Evolutionary conservation across 2,797 vertebrate species (phyloP).

Genomic region (Melanogrammus aeglefinus): DNA sequence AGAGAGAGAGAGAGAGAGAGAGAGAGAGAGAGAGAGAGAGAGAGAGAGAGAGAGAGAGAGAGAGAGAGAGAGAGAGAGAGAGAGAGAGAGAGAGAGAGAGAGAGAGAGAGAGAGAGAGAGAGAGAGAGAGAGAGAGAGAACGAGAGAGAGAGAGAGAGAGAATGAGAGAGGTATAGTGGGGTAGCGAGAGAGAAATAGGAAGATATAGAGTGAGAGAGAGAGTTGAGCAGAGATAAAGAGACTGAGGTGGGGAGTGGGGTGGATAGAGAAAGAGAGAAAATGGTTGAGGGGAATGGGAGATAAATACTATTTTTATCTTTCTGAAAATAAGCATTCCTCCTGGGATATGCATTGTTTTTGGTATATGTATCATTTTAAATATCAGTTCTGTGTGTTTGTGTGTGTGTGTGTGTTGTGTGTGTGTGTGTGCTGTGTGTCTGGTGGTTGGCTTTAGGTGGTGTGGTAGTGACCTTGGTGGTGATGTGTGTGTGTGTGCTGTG

Average conservation of each 20-base stretch:
- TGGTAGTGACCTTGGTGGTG: too few relatives aligned
- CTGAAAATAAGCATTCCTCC: slow-evolving; percentile 8
- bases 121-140: background rate
- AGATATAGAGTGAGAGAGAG: slow-evolving; percentile 17
- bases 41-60: slow-evolving; percentile 25
- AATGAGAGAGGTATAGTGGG: too few relatives aligned
- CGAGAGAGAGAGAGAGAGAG: slow-evolving; percentile 26
- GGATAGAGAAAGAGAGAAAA: background rate
- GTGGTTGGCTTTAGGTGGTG: too few relatives aligned
- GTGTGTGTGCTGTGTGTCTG: background rate
- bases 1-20: slow-evolving; percentile 28
- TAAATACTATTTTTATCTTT: slow-evolving; percentile 43
- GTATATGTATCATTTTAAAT: background rate
- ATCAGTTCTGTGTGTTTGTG: background rate
- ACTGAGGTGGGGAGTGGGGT: slow-evolving; percentile 20
- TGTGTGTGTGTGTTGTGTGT: background rate
- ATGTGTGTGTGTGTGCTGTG: background rate
- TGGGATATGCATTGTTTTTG: background rate
- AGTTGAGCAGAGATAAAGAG: slow-evolving; percentile 7
- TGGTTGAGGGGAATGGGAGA: background rate
- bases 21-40: background rate
- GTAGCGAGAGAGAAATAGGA: background rate
- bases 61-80: slow-evolving; percentile 24
- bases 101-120: slow-evolving; percentile 25
- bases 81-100: slow-evolving; percentile 8